Percentiles rank a stretch among this genome's conserved stretches.
These are phyloP conservation scores for Thunnus albacares DNA, from an alignment of 2,797 vertebrate genomes.

Conservation along the genomic window DNA sequence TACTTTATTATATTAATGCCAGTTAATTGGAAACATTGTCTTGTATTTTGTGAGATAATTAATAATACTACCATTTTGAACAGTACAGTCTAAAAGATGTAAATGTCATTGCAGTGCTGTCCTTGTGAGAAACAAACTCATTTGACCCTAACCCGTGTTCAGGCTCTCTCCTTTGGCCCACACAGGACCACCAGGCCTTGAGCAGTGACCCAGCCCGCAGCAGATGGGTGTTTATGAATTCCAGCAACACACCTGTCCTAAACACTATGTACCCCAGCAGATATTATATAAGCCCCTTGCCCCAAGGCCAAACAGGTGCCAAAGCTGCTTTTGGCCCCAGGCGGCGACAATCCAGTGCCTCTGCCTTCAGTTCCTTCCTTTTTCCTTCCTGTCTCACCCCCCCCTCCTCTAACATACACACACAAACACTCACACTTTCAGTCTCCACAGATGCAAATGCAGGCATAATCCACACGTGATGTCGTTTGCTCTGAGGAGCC, in stretches of 20 bases:
- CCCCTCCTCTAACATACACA: constrained; percentile 14
- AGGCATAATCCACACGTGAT: constrained; percentile 64
- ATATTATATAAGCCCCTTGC: constrained; percentile 29
- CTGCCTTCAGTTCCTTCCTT: constrained; percentile 41
- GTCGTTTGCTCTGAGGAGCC: constrained; percentile 37
- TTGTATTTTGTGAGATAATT: no score
- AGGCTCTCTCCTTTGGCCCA: neutral
- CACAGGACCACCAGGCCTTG: neutral
- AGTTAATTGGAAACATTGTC: no score
- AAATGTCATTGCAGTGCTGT: neutral
- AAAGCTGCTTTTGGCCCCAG: constrained; percentile 32
- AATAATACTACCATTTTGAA: neutral
- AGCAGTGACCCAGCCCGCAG: constrained; percentile 8
- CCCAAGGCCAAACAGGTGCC: constrained; percentile 70
- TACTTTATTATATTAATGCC: no score
- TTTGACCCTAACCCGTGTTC: neutral
- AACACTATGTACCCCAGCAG: constrained; percentile 29
- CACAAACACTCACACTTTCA: constrained; percentile 44
- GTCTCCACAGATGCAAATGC: constrained; percentile 50
- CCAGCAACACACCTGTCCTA: constrained; percentile 54
- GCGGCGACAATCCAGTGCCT: constrained; percentile 37
- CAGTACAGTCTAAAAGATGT: neutral
- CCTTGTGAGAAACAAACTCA: neutral
- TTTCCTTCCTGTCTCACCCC: constrained; percentile 28
- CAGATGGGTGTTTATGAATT: constrained; percentile 37